Evolutionary conservation across 2,113 vertebrate species (phyloP).

Genomic region (Polypterus senegalus): DNA sequence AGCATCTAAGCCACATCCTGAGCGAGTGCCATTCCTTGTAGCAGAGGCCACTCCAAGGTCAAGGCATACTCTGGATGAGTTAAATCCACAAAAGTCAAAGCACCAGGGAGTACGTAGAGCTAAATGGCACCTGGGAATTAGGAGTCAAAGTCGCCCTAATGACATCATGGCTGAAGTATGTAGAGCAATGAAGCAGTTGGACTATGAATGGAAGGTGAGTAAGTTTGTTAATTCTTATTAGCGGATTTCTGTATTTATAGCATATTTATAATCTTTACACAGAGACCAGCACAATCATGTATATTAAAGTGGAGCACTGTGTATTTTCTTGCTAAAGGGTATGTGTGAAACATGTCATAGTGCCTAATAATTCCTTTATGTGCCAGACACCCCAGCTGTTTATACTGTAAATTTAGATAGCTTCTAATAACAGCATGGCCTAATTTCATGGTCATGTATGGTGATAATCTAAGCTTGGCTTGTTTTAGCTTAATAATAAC

Average conservation of each 20-base stretch:
- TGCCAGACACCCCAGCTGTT: too few relatives aligned
- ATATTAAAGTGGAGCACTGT: neutral
- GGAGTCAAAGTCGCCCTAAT: conserved; percentile 90
- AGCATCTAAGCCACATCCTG: conserved; percentile 73
- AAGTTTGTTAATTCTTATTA: conserved; percentile 1
- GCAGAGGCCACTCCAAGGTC: conserved; percentile 69
- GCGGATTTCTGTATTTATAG: neutral
- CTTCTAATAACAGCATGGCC: too few relatives aligned
- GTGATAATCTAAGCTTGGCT: too few relatives aligned
- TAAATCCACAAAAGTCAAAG: conserved; percentile 95
- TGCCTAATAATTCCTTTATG: too few relatives aligned
- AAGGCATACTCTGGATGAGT: conserved; percentile 84
- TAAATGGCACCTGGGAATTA: conserved; percentile 94
- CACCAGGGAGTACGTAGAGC: conserved; percentile 87
- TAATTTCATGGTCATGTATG: too few relatives aligned
- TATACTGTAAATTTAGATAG: too few relatives aligned
- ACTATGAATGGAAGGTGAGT: conserved; percentile 96
- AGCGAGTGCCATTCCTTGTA: conserved; percentile 81
- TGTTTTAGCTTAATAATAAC: too few relatives aligned
- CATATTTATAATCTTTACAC: neutral
- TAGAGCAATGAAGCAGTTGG: conserved; percentile 90
- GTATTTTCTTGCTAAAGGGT: neutral
- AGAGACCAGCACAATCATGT: neutral
- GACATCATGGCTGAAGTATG: conserved; percentile 98
- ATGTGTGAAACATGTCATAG: too few relatives aligned